These are phyloP conservation scores for Norana najaformis DNA, from an alignment of 2,888 invertebrate genomes.

Conservation along the genomic window DNA sequence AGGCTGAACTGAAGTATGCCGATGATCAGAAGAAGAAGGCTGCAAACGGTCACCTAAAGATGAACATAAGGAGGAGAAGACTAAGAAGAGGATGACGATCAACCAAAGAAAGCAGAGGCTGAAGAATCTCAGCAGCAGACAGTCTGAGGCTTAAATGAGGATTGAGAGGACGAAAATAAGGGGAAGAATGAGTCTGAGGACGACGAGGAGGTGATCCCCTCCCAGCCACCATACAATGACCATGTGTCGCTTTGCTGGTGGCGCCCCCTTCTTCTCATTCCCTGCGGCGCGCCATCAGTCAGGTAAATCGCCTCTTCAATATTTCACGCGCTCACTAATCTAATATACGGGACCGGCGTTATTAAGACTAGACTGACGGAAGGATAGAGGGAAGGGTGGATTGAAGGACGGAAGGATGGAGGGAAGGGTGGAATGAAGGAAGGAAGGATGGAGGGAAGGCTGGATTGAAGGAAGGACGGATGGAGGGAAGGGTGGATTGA, in stretches of 20 bases:
- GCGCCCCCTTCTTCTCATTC: not conserved
- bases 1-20: too few species aligned
- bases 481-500: too few species aligned
- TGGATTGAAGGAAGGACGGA: too few species aligned
- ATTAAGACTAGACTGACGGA: not conserved
- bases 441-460: not conserved
- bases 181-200: too few species aligned
- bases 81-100: too few species aligned
- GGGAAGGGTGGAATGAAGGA: not conserved
- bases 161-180: too few species aligned
- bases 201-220: not conserved
- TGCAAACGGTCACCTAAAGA: too few species aligned
- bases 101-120: not conserved
- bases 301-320: not conserved
- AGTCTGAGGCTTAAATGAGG: too few species aligned
- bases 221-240: not conserved
- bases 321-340: conserved; percentile 16
- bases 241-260: not conserved
- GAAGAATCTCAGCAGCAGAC: not conserved
- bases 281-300: not conserved
- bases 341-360: conserved; percentile 10
- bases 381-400: not conserved
- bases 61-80: not conserved
- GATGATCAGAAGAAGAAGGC: not conserved
- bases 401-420: not conserved